Conservation (phyloP, 2,888 invertebrate species). For the Cantharis lateralis region DNA sequence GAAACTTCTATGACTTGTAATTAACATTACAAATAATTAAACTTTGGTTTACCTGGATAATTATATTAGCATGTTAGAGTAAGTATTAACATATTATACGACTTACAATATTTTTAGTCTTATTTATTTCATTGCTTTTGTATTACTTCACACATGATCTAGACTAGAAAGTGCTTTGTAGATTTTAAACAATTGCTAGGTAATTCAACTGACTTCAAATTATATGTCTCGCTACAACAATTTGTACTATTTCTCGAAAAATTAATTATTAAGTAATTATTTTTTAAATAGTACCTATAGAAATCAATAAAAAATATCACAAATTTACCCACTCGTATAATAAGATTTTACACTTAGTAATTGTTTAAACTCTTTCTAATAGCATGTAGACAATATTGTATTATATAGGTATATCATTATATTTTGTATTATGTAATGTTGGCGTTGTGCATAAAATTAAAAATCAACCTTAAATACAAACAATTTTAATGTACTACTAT, state of each 20-base stretch:
- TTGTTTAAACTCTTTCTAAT: not conserved
- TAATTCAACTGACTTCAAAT: not conserved
- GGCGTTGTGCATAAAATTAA: not conserved
- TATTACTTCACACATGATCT: slow-evolving; percentile 8
- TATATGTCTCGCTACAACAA: not conserved
- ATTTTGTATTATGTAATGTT: not conserved
- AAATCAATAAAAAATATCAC: not conserved
- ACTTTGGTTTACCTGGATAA: not conserved
- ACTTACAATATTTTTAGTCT: slow-evolving; percentile 13
- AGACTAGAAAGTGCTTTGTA: not conserved
- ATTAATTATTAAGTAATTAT: not conserved
- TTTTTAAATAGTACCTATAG: not conserved
- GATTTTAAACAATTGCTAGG: not conserved
- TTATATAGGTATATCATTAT: not conserved
- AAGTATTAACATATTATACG: slow-evolving; percentile 7
- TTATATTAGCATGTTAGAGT: not conserved
- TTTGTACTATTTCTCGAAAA: not conserved
- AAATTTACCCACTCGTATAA: not conserved
- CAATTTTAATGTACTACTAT: not conserved
- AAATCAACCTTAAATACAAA: not conserved
- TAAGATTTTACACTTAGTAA: not conserved
- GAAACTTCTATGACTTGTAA: not conserved
- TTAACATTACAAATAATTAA: not conserved
- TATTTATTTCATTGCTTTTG: slow-evolving; percentile 24
- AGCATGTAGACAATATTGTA: not conserved